A percentile compares a stretch with the other conserved stretches of the same genome.
phyloP scores from a whole-genome alignment of 2,797 vertebrate genomes.

The Arrhamphus sclerolepis region DNA sequence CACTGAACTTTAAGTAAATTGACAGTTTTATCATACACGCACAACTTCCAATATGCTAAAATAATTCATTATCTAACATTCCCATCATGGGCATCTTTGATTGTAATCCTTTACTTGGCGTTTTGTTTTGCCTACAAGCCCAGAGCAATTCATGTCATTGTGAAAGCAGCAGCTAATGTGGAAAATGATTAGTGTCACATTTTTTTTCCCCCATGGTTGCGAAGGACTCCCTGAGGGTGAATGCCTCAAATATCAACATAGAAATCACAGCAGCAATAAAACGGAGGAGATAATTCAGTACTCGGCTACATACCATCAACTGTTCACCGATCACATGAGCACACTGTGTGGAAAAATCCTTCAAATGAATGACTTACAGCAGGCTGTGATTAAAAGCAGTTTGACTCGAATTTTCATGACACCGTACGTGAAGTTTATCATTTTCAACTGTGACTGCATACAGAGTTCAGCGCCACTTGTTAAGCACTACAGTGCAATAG shows the following conservation, averaged over 20 bases:
- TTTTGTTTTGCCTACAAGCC: slow-evolving; percentile 56
- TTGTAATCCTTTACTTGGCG: slow-evolving; percentile 14
- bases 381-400: background rate
- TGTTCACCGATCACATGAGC: slow-evolving; percentile 1
- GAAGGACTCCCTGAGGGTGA: slow-evolving; percentile 59
- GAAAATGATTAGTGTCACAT: slow-evolving; percentile 77
- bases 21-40: background rate
- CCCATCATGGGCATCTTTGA: slow-evolving; percentile 1
- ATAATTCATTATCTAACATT: background rate
- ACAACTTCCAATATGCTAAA: slow-evolving; percentile 9
- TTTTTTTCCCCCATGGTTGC: slow-evolving; percentile 58
- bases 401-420: too few relatives aligned
- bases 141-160: slow-evolving; percentile 46
- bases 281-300: slow-evolving; percentile 5
- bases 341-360: background rate
- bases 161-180: slow-evolving; percentile 64
- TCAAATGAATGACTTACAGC: background rate
- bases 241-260: slow-evolving; percentile 48
- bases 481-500: too few relatives aligned
- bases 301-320: background rate
- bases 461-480: too few relatives aligned
- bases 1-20: background rate
- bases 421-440: too few relatives aligned
- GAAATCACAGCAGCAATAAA: slow-evolving; percentile 34
- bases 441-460: too few relatives aligned